Base-by-base conservation (phyloP, 2,888 invertebrate species). In the Ennomos quercinarius region DNA sequence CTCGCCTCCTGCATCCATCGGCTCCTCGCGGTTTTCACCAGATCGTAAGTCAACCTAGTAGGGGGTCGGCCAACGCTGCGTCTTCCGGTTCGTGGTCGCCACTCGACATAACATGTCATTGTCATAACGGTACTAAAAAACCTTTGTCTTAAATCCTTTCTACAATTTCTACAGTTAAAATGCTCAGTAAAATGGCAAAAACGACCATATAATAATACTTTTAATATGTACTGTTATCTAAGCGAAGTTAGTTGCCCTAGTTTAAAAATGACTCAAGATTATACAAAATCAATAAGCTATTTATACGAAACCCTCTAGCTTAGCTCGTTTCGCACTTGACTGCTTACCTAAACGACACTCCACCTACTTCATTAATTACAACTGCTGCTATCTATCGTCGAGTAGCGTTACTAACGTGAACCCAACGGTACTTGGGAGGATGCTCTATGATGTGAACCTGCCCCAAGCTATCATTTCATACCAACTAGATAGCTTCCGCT, bases 371-470 rank as follows among this genome's bases (percentile, higher is more conserved):
- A 35, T 11, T 17, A 42, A 56, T 43, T 38, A 53, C 47, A 64
- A 50, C 57, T 73, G 72, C 61, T 64, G 82, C 80, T 84, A 87
- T 84, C 88, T 87, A 66, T 71, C 64, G 80, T 61, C 54, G 43
- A 80, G 71, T 73, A 77, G 79, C 68, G 55, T 76, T 70, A 85
- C 77, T 76, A 73, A 49, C 37, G 36, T 0, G 27, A 41, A 44
- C 1, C 35, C 39, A 58, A 63, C 66, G 48, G 70, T 81, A 83
- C 80, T 78, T 84, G 27, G 81, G 70, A 70, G 27, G 27, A 4
- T 27, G 27, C 27, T 3, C 27, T 0, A 27, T 27, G 27, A 27
- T 27, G 71, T 60, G 68, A 78, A 80, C 76, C 77, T 72, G 75
- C 64, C 70, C 71, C 72, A 61, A 67, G 66, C 65, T 10, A 27